A percentile compares a stretch with the other conserved stretches of the same genome.
These are phyloP conservation scores for Bugula neritina DNA, from an alignment of 2,888 invertebrate species.

Conservation along the genomic window DNA sequence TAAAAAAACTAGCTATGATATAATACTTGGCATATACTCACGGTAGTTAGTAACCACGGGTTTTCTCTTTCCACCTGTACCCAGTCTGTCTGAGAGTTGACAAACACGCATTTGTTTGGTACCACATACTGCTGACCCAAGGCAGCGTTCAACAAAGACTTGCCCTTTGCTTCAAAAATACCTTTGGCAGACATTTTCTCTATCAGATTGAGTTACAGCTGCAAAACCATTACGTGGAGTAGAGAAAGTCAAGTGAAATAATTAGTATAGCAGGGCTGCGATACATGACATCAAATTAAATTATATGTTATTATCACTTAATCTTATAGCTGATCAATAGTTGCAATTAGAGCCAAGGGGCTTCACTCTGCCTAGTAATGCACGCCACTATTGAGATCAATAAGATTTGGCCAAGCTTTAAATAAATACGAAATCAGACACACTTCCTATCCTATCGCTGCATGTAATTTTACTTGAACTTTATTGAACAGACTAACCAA, in stretches of 20 bases:
- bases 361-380: no score
- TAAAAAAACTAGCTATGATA: no score
- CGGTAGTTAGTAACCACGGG: conserved; percentile 69
- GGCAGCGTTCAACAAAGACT: conserved; percentile 75
- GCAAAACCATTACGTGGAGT: not conserved
- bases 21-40: no score
- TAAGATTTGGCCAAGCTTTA: no score
- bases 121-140: conserved; percentile 62
- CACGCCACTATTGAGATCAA: no score
- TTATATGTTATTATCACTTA: not conserved
- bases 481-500: no score
- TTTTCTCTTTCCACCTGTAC: conserved; percentile 67
- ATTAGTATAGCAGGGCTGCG: no score
- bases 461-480: no score
- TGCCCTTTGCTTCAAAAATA: conserved; percentile 88
- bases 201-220: not conserved
- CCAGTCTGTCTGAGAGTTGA: conserved; percentile 73
- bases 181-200: conserved; percentile 87
- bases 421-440: no score
- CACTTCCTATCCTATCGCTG: no score
- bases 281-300: not conserved
- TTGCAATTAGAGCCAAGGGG: not conserved
- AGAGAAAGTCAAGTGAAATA: no score
- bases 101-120: conserved; percentile 71
- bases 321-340: not conserved